These are phyloP conservation scores for Holothuria leucospilota DNA, from an alignment of 53 echinoderm and acorn worm species.

Conservation along the genomic window DNA sequence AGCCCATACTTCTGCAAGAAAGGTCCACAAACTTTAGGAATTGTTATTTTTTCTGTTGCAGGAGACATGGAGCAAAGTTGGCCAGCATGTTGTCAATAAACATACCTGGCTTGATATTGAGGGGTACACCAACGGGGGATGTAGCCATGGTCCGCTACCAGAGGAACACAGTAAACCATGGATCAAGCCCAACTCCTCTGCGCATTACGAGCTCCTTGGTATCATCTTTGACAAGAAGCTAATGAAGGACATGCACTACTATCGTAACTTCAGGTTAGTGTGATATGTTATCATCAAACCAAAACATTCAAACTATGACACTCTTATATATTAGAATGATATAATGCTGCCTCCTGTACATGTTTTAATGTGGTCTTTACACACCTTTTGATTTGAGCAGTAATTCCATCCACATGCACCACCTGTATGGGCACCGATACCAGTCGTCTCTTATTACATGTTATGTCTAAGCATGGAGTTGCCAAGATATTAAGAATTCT, in stretches of 20 bases:
- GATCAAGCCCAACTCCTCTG: neutral
- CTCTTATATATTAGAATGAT: no score
- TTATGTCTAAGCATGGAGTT: no score
- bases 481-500: no score
- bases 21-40: no score
- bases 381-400: no score
- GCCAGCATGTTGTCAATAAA: neutral
- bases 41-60: neutral
- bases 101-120: conserved; percentile 16
- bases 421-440: no score
- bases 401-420: no score
- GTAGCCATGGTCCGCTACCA: neutral
- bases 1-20: no score
- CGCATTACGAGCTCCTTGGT: neutral
- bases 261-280: conserved; percentile 10
- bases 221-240: conserved; percentile 12
- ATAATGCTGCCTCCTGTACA: no score
- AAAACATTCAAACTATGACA: neutral
- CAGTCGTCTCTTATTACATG: no score
- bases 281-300: neutral
- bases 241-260: neutral
- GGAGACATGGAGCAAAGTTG: conserved; percentile 14
- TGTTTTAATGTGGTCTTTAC: no score
- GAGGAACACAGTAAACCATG: neutral
- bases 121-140: conserved; percentile 6